These are phyloP conservation scores for Pseudorectes ferrugineus DNA, from an alignment of 2,113 vertebrate species.

Conservation along the genomic window DNA sequence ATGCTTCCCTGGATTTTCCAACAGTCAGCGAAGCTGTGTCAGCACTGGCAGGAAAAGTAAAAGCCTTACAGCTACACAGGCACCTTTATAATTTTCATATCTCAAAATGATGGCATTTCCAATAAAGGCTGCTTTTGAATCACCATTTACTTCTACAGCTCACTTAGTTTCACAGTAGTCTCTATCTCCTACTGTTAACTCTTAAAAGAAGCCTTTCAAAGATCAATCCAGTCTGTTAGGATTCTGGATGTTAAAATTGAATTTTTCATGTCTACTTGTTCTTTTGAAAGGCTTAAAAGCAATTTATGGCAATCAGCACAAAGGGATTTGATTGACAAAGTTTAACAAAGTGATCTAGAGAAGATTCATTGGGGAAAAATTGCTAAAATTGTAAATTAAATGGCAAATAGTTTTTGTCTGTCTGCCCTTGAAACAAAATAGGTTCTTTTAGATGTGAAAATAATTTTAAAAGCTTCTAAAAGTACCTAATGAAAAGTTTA, in stretches of 20 bases:
- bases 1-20: neutral
- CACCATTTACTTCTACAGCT: neutral
- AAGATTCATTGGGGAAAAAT: neutral
- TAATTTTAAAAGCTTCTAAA: neutral
- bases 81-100: neutral
- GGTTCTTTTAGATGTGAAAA: neutral
- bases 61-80: neutral
- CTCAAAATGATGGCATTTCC: neutral
- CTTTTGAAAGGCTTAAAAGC: conserved; percentile 3
- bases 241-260: neutral
- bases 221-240: neutral
- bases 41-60: neutral
- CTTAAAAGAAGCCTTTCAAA: conserved; percentile 28
- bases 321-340: neutral
- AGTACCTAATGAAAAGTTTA: neutral
- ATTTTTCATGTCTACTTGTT: conserved; percentile 7
- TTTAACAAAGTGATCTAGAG: neutral
- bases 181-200: conserved; percentile 9
- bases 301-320: conserved; percentile 11
- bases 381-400: conserved; percentile 1
- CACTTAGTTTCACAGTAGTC: conserved; percentile 8
- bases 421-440: neutral
- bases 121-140: neutral
- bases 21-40: neutral
- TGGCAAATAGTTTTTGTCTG: neutral